phyloP scores from a whole-genome alignment of 1,140 invertebrate genomes.

The Riptortus pedestris region DNA sequence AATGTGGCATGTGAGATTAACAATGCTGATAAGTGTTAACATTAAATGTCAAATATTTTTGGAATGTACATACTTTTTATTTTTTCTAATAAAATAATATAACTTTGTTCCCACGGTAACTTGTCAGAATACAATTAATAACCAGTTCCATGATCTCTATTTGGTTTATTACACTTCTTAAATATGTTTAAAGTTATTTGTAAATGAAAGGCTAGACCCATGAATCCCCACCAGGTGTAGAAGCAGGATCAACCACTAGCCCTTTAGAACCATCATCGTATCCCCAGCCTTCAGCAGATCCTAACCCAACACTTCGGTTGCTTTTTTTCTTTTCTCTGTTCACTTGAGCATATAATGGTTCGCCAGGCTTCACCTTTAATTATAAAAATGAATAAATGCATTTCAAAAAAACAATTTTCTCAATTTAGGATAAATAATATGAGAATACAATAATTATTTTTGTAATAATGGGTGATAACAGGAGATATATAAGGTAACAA shows the following conservation, averaged over 20 bases:
- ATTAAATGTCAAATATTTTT: neutral
- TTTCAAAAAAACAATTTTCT: too few relatives aligned
- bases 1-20: too few relatives aligned
- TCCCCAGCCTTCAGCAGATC: conserved; percentile 38
- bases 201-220: conserved; percentile 41
- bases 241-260: conserved; percentile 37
- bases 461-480: too few relatives aligned
- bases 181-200: neutral
- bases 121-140: neutral
- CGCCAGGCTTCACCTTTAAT: conserved; percentile 49
- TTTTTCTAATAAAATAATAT: neutral
- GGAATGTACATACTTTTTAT: neutral
- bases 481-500: too few relatives aligned
- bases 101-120: conserved; percentile 1
- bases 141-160: neutral
- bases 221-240: conserved; percentile 44
- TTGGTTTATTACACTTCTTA: neutral
- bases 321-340: conserved; percentile 68
- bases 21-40: too few relatives aligned
- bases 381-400: conserved; percentile 34
- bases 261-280: conserved; percentile 35
- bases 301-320: conserved; percentile 45
- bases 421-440: too few relatives aligned
- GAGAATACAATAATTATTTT: too few relatives aligned
- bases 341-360: conserved; percentile 69